A percentile compares a stretch with the other conserved stretches of the same genome.
Evolutionary conservation across 2,797 vertebrate genomes (phyloP).

Genomic region (Onychomys leucogaster): DNA sequence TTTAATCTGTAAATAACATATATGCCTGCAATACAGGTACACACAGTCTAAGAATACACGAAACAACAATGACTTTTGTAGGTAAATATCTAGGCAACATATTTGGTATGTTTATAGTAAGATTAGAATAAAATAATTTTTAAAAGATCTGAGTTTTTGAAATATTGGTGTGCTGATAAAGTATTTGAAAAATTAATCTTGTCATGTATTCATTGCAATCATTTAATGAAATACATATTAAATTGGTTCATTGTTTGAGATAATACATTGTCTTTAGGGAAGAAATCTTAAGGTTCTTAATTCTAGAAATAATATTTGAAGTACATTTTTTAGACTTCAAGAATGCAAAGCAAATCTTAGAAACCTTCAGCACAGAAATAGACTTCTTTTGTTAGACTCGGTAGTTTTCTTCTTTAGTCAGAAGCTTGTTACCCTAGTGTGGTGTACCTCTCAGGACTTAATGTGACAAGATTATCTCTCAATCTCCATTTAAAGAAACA

Average conservation of each 20-base stretch:
- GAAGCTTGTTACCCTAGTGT: neutral
- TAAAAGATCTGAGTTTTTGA: slow-evolving; percentile 55
- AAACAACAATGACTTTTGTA: slow-evolving; percentile 67
- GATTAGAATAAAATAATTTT: slow-evolving; percentile 31
- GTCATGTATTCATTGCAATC: neutral
- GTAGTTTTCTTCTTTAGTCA: neutral
- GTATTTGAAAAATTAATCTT: slow-evolving; percentile 42
- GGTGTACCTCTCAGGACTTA: neutral
- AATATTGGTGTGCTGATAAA: slow-evolving; percentile 48
- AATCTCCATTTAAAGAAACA: slow-evolving; percentile 4
- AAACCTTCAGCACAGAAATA: neutral
- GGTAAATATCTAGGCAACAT: slow-evolving; percentile 47
- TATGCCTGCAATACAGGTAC: neutral
- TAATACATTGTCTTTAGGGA: slow-evolving; percentile 17
- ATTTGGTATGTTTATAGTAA: slow-evolving; percentile 62
- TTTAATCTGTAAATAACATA: neutral
- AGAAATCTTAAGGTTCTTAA: slow-evolving; percentile 37
- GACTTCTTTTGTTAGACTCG: neutral
- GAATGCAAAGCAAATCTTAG: neutral
- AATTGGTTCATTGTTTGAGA: slow-evolving; percentile 31
- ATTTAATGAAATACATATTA: neutral
- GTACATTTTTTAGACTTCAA: slow-evolving; percentile 44
- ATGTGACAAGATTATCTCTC: neutral
- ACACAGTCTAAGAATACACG: slow-evolving; percentile 32
- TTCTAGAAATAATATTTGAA: neutral